Evolutionary conservation across 1,140 invertebrate genomes (phyloP).

Genomic region (Lordiphosa mommai): DNA sequence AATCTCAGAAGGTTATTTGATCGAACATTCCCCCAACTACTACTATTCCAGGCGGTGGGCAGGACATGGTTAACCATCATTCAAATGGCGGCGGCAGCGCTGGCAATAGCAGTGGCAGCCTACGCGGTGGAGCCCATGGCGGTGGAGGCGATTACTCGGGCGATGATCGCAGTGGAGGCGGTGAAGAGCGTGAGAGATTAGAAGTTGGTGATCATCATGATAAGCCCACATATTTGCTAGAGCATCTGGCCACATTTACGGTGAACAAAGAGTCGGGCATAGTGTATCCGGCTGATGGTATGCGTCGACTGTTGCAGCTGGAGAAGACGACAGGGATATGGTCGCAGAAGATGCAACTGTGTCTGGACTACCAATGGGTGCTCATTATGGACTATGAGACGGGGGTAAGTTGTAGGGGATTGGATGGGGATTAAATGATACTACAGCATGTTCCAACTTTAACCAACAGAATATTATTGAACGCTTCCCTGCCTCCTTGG

Average conservation of each 20-base stretch:
- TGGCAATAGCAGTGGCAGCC: slow-evolving; percentile 57
- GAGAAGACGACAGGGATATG: slow-evolving; percentile 97
- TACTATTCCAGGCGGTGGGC: slow-evolving; percentile 9
- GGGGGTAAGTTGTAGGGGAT: slow-evolving; percentile 84
- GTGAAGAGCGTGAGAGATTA: slow-evolving; percentile 64
- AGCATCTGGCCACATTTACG: slow-evolving; percentile 98
- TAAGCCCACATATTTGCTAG: slow-evolving; percentile 91
- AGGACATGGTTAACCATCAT: slow-evolving; percentile 61
- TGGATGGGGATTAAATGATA: neutral
- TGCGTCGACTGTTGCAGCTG: slow-evolving; percentile 95
- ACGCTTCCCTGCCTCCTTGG: slow-evolving; percentile 93
- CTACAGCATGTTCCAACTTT: neutral
- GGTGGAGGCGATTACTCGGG: slow-evolving; percentile 70
- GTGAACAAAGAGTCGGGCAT: slow-evolving; percentile 93
- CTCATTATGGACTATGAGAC: slow-evolving; percentile 98
- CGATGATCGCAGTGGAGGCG: slow-evolving; percentile 71
- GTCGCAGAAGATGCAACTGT: slow-evolving; percentile 98
- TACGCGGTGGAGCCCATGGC: slow-evolving; percentile 41
- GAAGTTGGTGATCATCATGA: slow-evolving; percentile 80
- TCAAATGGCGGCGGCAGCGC: slow-evolving; percentile 64
- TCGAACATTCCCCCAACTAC: slow-evolving; percentile 3
- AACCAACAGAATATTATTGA: slow-evolving; percentile 93
- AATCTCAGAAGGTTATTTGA: slow-evolving; percentile 12
- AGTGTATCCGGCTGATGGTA: slow-evolving; percentile 95
- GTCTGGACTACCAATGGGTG: slow-evolving; percentile 92